Conservation (phyloP, 2,888 invertebrate species). For the Andrena trimmerana region DNA sequence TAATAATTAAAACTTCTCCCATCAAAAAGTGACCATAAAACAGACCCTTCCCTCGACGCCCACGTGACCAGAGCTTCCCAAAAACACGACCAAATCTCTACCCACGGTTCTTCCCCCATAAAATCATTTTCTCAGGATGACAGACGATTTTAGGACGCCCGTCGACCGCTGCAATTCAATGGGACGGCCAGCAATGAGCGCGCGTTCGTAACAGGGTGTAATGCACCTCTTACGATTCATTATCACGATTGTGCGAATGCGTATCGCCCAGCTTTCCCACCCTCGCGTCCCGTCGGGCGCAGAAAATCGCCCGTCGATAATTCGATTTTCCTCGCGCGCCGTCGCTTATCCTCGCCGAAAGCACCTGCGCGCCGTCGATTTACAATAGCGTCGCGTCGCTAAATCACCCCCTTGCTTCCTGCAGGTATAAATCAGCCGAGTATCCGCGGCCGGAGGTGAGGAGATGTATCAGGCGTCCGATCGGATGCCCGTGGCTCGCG, state of each 20-base stretch:
- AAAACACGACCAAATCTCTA: not conserved
- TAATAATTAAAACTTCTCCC: no score
- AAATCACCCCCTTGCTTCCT: slow-evolving; percentile 63
- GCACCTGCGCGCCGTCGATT: slow-evolving; percentile 42
- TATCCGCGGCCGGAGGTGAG: slow-evolving; percentile 39
- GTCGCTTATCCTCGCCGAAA: slow-evolving; percentile 36
- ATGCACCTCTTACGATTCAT: slow-evolving; percentile 51
- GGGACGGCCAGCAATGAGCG: slow-evolving; percentile 8
- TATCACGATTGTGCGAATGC: slow-evolving; percentile 58
- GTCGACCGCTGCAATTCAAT: not conserved
- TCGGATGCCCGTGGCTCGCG: slow-evolving; percentile 18
- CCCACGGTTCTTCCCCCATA: not conserved
- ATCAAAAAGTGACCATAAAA: not conserved
- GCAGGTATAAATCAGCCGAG: slow-evolving; percentile 69
- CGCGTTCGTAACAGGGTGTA: slow-evolving; percentile 40
- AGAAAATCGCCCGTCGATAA: slow-evolving; percentile 29
- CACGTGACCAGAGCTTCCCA: no score
- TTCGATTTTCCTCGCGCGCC: slow-evolving; percentile 33
- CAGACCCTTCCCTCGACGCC: no score
- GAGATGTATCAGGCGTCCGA: slow-evolving; percentile 40
- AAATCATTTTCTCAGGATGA: not conserved
- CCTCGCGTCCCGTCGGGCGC: not conserved
- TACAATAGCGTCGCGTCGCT: slow-evolving; percentile 39
- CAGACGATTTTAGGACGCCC: not conserved
- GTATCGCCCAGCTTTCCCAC: slow-evolving; percentile 37